Conservation (phyloP, 1,140 invertebrate genomes). For the Leptestheria dahalacensis region DNA sequence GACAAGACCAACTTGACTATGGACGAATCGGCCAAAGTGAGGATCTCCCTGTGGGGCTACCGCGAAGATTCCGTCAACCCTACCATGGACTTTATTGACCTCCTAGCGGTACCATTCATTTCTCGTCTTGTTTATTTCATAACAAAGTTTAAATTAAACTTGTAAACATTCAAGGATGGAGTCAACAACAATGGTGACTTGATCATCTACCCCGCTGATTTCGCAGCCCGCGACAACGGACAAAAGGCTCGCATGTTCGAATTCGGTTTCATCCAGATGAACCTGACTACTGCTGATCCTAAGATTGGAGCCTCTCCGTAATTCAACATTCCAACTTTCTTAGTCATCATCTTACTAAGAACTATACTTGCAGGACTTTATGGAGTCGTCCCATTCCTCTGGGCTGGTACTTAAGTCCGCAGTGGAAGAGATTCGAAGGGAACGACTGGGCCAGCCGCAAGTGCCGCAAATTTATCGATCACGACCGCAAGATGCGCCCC, state of each 20-base stretch:
- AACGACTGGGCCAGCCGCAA: slow-evolving; percentile 56
- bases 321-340: slow-evolving; percentile 27
- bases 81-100: slow-evolving; percentile 44
- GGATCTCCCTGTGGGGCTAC: slow-evolving; percentile 73
- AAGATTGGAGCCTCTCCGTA: slow-evolving; percentile 60
- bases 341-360: too few relatives aligned
- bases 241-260: slow-evolving; percentile 42
- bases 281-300: slow-evolving; percentile 57
- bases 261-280: slow-evolving; percentile 82
- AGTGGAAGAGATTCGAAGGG: slow-evolving; percentile 66
- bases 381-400: slow-evolving; percentile 84
- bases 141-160: not conserved
- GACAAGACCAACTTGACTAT: slow-evolving; percentile 66
- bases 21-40: slow-evolving; percentile 52
- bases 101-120: slow-evolving; percentile 31
- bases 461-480: slow-evolving; percentile 75
- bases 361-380: slow-evolving; percentile 51
- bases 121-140: not conserved
- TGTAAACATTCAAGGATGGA: slow-evolving; percentile 37
- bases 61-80: slow-evolving; percentile 60
- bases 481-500: slow-evolving; percentile 69
- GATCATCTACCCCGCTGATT: slow-evolving; percentile 49
- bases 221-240: slow-evolving; percentile 48
- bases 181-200: slow-evolving; percentile 48
- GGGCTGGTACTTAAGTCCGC: slow-evolving; percentile 76